phyloP scores from a whole-genome alignment of 2,888 invertebrate genomes.

The Cataglyphis rosenhaueri region DNA sequence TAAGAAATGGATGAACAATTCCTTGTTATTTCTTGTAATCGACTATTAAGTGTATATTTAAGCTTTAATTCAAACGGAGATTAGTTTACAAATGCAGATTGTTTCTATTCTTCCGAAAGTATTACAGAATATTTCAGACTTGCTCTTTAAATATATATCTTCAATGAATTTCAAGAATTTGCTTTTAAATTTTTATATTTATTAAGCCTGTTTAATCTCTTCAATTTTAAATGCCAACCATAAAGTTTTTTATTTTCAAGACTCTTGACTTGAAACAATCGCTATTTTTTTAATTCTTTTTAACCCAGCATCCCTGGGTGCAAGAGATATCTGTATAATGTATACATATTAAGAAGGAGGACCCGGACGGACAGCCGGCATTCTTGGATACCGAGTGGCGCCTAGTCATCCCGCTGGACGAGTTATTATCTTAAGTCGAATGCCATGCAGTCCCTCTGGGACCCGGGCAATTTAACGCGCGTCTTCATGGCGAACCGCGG shows the following conservation, averaged over 20 bases:
- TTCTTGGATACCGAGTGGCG: constrained; percentile 79
- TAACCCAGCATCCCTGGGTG: not conserved
- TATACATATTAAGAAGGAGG: constrained; percentile 53
- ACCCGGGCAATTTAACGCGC: constrained; percentile 58
- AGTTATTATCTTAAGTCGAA: constrained; percentile 80
- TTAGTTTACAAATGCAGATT: constrained; percentile 20
- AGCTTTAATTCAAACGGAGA: constrained; percentile 31
- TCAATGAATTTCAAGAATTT: not conserved
- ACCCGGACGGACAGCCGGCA: constrained; percentile 72
- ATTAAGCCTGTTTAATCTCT: not conserved
- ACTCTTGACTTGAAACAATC: constrained; percentile 20
- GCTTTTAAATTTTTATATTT: constrained; percentile 18
- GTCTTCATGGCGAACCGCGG: constrained; percentile 26
- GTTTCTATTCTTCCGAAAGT: constrained; percentile 1
- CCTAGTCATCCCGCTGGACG: constrained; percentile 78
- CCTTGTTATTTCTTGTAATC: constrained; percentile 11
- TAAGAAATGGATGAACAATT: constrained; percentile 18
- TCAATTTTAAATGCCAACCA: constrained; percentile 16
- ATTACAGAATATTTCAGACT: not conserved
- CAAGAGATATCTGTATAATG: constrained; percentile 35
- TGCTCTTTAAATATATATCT: not conserved
- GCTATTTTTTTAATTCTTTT: constrained; percentile 15
- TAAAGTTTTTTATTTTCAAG: not conserved
- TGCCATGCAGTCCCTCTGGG: constrained; percentile 50
- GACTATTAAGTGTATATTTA: constrained; percentile 12